Base-by-base conservation (phyloP, 2,888 invertebrate species). In the Andricus quercusramuli region DNA sequence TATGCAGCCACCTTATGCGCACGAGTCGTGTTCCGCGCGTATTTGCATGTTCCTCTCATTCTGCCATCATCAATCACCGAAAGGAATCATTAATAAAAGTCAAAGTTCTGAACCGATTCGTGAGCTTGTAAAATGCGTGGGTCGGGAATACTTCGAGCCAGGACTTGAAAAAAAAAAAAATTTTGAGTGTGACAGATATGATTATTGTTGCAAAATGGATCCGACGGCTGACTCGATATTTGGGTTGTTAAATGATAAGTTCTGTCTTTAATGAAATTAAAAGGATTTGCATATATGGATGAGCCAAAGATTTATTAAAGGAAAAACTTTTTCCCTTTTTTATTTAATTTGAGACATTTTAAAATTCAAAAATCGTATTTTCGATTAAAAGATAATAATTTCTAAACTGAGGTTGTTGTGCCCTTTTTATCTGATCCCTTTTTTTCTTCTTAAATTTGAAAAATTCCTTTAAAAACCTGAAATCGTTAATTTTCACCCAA, bases 51-150 rank as follows among this genome's bases (percentile, higher is more conserved):
- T 56, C 56, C 17, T 25, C 62, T 62, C 62, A 62, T 62, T 62
- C 25, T 62, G 62, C 62, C 25, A 62, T 62, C 62, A 62, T 62
- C 22, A 62, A 62, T 62, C 62, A 62, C 62, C 62, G 25, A 62
- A 62, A 62, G 62, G 62, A 62, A 62, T 62, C 62, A 62, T 62
- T 62, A 62, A 62, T 62, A 62, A 62, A 62, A 25, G 62, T 62
- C 62, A 4, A 62, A 62, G 62, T 62, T 62, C 62, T 29, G 25
- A 62, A 62, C 25, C 25, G 25, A 62, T 62, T 62, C 29, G 15
- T 62, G 25, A 62, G 25, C 25, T 22, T 62, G 56, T 62, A 22
- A 62, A 17, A 62, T 15, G 62, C 25, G 62, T 22, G 62, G 62
- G 62, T 25, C 17, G 25, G 29, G 25, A 2, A 62, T 62, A 62